Conservation (phyloP, 2,888 invertebrate genomes). For the Phortica okadai region DNA sequence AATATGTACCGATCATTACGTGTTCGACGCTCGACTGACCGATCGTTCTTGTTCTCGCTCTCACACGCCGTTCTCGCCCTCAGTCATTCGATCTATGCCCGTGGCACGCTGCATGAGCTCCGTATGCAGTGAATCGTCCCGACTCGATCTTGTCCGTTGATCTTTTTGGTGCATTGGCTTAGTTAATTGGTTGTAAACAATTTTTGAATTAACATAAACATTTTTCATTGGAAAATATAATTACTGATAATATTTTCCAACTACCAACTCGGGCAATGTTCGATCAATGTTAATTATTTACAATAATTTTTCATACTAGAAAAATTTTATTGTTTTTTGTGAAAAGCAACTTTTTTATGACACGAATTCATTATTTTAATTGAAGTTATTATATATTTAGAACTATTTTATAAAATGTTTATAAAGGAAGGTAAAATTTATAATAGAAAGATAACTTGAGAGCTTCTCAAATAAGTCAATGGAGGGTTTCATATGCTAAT, state of each 20-base stretch:
- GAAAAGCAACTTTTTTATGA: too few relatives aligned
- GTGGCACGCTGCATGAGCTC: not conserved
- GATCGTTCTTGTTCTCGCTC: constrained; percentile 3
- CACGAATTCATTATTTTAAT: too few relatives aligned
- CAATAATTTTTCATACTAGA: too few relatives aligned
- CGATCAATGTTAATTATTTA: too few relatives aligned
- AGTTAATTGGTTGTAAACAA: constrained; percentile 73
- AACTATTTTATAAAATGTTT: too few relatives aligned
- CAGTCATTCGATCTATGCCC: constrained; percentile 23
- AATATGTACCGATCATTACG: constrained; percentile 11
- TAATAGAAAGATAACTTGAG: too few relatives aligned
- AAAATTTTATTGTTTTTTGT: too few relatives aligned
- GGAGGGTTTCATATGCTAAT: too few relatives aligned
- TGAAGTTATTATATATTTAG: too few relatives aligned
- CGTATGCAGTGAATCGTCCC: constrained; percentile 7
- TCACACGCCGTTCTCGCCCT: not conserved
- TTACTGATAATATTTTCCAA: constrained; percentile 30
- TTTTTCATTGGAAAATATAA: constrained; percentile 68
- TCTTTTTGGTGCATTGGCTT: constrained; percentile 72
- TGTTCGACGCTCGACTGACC: not conserved
- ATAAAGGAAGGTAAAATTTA: too few relatives aligned
- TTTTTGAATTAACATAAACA: constrained; percentile 71
- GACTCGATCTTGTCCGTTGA: constrained; percentile 69
- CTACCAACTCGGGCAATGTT: too few relatives aligned
- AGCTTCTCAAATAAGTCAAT: too few relatives aligned